These are phyloP conservation scores for Drosophila mettleri DNA, from an alignment of 2,888 invertebrate species.

Conservation along the genomic window DNA sequence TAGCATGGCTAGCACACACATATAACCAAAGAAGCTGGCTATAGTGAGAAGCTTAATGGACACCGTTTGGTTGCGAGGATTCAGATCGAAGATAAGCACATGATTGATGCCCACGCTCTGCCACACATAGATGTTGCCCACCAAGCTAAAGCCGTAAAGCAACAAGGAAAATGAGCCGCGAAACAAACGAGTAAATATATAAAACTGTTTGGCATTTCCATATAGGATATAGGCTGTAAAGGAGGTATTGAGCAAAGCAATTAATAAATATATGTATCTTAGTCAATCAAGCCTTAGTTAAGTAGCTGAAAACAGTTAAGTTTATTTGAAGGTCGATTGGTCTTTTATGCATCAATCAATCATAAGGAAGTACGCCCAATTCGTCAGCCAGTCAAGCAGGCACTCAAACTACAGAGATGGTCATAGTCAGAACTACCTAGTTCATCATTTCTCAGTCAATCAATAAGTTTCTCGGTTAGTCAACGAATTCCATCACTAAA, in stretches of 20 bases:
- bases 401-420: too few relatives aligned
- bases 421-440: background rate
- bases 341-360: background rate
- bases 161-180: constrained; percentile 95
- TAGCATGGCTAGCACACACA: constrained; percentile 94
- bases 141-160: constrained; percentile 95
- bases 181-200: constrained; percentile 93
- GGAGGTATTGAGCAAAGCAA: background rate
- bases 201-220: background rate
- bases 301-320: background rate
- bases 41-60: constrained; percentile 96
- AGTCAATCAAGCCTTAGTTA: background rate
- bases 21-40: constrained; percentile 94
- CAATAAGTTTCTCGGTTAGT: background rate
- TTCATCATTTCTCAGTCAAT: background rate
- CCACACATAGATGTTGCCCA: constrained; percentile 98
- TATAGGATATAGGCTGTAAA: constrained; percentile 10
- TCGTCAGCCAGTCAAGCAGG: background rate
- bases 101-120: constrained; percentile 97
- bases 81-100: constrained; percentile 97
- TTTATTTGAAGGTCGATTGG: background rate
- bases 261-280: background rate
- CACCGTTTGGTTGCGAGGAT: constrained; percentile 94
- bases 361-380: background rate
- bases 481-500: background rate